Evolutionary conservation across 2,797 vertebrate species (phyloP).

Genomic region (Rhodeus uyekii): DNA sequence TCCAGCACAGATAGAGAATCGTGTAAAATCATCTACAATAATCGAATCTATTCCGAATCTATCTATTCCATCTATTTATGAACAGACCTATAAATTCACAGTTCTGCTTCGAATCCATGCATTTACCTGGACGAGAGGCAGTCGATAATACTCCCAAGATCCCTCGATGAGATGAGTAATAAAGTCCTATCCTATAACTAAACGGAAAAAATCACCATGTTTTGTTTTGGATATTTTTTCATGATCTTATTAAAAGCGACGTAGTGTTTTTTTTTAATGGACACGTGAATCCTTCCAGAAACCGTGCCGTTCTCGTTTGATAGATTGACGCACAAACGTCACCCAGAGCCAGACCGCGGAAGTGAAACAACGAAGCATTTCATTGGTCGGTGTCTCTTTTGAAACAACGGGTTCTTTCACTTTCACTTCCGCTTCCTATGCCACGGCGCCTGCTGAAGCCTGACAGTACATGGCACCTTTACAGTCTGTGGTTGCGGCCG

Average conservation of each 20-base stretch:
- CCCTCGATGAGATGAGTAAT: neutral
- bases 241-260: neutral
- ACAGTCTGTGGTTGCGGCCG: no score
- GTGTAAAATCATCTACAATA: neutral
- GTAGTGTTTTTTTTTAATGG: neutral
- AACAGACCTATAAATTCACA: neutral
- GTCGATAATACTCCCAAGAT: neutral
- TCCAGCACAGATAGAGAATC: neutral
- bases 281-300: neutral
- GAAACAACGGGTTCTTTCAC: conserved; percentile 28
- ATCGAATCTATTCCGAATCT: no score
- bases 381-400: neutral
- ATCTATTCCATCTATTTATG: neutral
- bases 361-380: conserved; percentile 16
- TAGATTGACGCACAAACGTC: conserved; percentile 1
- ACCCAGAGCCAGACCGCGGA: neutral
- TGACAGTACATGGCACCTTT: neutral
- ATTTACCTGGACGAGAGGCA: conserved; percentile 22
- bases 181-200: neutral
- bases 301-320: neutral
- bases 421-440: conserved; percentile 33
- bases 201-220: neutral
- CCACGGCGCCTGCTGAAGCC: neutral
- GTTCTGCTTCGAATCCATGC: neutral
- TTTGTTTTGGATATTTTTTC: neutral